phyloP scores from a whole-genome alignment of 2,113 vertebrate species.

The Apaloderma vittatum region DNA sequence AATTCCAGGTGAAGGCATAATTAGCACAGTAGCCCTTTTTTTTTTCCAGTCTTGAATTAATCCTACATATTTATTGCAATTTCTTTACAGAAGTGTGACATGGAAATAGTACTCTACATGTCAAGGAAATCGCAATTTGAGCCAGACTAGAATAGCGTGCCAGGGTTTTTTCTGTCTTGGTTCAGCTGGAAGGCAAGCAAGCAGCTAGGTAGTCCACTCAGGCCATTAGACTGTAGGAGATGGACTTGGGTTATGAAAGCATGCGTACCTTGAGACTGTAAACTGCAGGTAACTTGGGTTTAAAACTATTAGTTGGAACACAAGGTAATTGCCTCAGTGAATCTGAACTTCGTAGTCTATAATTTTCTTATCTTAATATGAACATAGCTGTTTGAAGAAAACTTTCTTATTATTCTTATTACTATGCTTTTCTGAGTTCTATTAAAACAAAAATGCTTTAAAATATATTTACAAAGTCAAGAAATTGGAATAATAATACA shows the following conservation, averaged over 20 bases:
- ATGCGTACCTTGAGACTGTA: background rate
- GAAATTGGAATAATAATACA: constrained; percentile 51
- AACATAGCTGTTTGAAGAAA: constrained; percentile 35
- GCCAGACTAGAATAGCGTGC: background rate
- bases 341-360: constrained; percentile 33
- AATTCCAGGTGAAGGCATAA: background rate
- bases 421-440: constrained; percentile 57
- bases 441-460: constrained; percentile 38
- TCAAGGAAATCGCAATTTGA: background rate
- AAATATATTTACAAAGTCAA: constrained; percentile 62
- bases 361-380: constrained; percentile 35
- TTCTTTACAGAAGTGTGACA: background rate
- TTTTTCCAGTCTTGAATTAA: background rate
- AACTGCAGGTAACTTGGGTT: constrained; percentile 20
- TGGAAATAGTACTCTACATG: background rate
- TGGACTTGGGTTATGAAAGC: constrained; percentile 11
- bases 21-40: background rate
- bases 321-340: constrained; percentile 21
- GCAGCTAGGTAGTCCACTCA: background rate
- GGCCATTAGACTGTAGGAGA: background rate
- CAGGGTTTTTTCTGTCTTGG: background rate
- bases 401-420: constrained; percentile 48
- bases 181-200: background rate
- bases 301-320: background rate
- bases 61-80: background rate